phyloP scores from a whole-genome alignment of 2,888 invertebrate species.

The Silvanus unidentatus region DNA sequence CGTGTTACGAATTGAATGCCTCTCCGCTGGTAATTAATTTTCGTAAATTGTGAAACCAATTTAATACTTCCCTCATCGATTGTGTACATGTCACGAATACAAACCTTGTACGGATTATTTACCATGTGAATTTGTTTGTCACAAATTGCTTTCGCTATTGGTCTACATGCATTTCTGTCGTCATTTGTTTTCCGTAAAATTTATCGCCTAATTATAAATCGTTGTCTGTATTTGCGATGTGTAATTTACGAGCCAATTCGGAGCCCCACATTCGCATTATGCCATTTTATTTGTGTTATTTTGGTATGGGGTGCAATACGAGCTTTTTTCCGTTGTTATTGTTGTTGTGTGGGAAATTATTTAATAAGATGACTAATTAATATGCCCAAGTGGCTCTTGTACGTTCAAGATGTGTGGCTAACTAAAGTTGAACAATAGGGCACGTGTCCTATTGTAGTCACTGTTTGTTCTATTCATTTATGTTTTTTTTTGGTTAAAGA shows the following conservation, averaged over 20 bases:
- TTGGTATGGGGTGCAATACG: neutral
- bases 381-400: constrained; percentile 25
- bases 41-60: no score
- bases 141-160: constrained; percentile 46
- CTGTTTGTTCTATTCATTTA: no score
- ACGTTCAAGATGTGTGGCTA: constrained; percentile 25
- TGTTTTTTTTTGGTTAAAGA: no score
- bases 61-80: neutral
- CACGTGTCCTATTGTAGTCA: no score
- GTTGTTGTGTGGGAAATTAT: neutral
- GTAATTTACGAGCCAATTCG: constrained; percentile 30
- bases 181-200: constrained; percentile 44
- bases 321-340: neutral
- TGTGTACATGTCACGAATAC: constrained; percentile 1
- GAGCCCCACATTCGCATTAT: neutral
- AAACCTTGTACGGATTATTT: constrained; percentile 24
- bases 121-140: constrained; percentile 42
- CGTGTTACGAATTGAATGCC: no score
- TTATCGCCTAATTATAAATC: constrained; percentile 46
- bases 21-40: no score
- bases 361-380: constrained; percentile 16
- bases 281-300: neutral
- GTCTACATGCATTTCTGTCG: constrained; percentile 46
- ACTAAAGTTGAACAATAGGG: no score
- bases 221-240: constrained; percentile 39